Base-by-base conservation (phyloP, 2,797 vertebrate species). In the Mallotus villosus region DNA sequence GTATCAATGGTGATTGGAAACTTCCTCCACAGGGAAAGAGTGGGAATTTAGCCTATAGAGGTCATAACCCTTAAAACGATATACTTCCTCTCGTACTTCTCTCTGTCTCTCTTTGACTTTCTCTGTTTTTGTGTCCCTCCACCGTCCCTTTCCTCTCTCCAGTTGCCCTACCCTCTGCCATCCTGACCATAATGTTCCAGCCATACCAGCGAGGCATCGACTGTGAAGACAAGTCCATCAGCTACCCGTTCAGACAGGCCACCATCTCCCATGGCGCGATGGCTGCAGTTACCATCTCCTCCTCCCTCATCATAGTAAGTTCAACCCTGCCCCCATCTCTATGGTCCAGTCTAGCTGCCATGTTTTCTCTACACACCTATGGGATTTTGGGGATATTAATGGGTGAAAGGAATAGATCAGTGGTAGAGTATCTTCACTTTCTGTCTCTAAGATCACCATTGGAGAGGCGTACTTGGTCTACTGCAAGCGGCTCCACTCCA, bases 241-340 rank as follows among this genome's bases (percentile, higher is more conserved):
- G 70, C 9, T 97, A 97, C 77, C 96, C 97, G 1, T 97, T 95
- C 93, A 94, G 88, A 78, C 85, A 82, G 0, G 96, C 96, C 88
- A 99, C 97, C 85, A 97, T 99, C 87, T 96, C 97, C 2, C 94
- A 97, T 0, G 93, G 94, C 70, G 77, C 93, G 79, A 97, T 99
- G 96, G 96, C 97, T 0, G 93, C 94, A 0, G 91, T 98, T 82
- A 97, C 94, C 88, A 95, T 97, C 87, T 87, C 87, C 72, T 93
- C 93, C 91, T 95, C 95, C 0, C 88, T 97, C 0, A 9, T 94
- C 82, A 97, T 98, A 0, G 97, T 98, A 87, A 95, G 96, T 89
- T 32, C 37, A 5, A 5, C 9, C 22, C 21, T 21, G 25, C 11
- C 41, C 4, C 27, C 41, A 46, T 46, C 41, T 46, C 41, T 46